phyloP scores from a whole-genome alignment of 2,113 vertebrate genomes.

The Mormyrus iriodes region DNA sequence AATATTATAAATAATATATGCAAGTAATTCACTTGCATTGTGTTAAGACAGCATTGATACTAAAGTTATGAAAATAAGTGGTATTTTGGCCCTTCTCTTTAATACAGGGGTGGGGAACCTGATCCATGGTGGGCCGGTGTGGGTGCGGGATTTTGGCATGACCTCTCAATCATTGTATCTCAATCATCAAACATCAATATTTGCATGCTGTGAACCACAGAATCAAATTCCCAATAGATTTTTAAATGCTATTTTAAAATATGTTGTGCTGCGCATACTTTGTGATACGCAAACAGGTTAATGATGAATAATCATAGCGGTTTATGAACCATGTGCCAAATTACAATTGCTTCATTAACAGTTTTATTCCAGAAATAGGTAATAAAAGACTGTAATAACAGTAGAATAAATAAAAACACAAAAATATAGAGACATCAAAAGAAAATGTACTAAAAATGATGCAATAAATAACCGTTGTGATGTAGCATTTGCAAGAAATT shows the following conservation, averaged over 20 bases:
- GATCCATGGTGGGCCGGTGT: no score
- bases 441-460: not conserved
- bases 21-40: not conserved
- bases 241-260: not conserved
- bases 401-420: not conserved
- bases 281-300: not conserved
- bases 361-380: not conserved
- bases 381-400: not conserved
- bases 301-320: not conserved
- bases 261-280: not conserved
- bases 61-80: not conserved
- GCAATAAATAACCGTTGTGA: not conserved
- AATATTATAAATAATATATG: not conserved
- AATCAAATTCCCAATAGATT: not conserved
- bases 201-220: not conserved
- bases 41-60: not conserved
- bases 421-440: not conserved
- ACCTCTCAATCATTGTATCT: not conserved
- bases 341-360: not conserved
- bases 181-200: no score
- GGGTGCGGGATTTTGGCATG: no score
- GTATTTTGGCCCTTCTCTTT: not conserved
- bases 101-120: not conserved
- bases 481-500: not conserved
- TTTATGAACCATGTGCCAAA: not conserved